Evolutionary conservation across 2,888 invertebrate genomes (phyloP).

Genomic region (Synanthedon myopaeformis): DNA sequence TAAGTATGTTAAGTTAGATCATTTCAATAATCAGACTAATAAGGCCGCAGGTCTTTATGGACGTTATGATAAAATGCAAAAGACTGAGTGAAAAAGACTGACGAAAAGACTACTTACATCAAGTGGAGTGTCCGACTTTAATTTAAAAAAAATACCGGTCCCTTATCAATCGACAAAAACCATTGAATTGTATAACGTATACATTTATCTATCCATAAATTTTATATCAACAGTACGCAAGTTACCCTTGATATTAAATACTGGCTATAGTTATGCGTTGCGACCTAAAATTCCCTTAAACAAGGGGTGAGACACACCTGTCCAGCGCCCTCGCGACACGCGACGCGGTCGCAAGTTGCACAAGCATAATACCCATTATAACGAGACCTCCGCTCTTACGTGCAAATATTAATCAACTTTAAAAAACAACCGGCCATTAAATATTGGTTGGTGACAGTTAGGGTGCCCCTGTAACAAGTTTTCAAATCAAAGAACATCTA

Average conservation of each 20-base stretch:
- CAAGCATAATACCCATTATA: constrained; percentile 28
- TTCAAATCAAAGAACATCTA: constrained; percentile 45
- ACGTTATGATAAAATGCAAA: no score
- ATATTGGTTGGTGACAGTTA: constrained; percentile 22
- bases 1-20: no score
- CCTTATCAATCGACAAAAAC: background rate
- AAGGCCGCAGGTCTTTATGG: no score
- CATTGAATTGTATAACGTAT: background rate
- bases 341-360: constrained; percentile 46
- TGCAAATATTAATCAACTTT: background rate
- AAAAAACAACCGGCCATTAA: constrained; percentile 13
- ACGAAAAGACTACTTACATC: no score
- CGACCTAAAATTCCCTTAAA: constrained; percentile 55
- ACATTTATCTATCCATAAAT: background rate
- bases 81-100: no score
- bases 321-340: constrained; percentile 63
- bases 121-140: no score
- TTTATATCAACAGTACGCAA: background rate
- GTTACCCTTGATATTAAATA: constrained; percentile 32
- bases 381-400: constrained; percentile 21
- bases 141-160: no score
- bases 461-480: constrained; percentile 40
- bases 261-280: constrained; percentile 50
- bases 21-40: no score
- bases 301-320: constrained; percentile 64